Evolutionary conservation across 2,113 vertebrate genomes (phyloP).

Genomic region (Perognathus longimembris): DNA sequence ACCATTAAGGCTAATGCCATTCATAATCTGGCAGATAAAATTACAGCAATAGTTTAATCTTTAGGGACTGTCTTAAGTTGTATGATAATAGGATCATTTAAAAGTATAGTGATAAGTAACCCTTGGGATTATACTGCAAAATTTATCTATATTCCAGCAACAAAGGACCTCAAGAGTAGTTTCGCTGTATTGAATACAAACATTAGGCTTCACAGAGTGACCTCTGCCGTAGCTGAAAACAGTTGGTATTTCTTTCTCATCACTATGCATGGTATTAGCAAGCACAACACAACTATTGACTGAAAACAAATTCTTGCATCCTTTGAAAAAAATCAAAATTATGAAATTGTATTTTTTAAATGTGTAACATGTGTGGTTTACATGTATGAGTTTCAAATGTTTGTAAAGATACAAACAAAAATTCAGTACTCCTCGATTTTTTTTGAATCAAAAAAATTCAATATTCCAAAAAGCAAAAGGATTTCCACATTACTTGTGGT

Average conservation of each 20-base stretch:
- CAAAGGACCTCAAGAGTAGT: slow-evolving; percentile 41
- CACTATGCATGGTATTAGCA: slow-evolving; percentile 57
- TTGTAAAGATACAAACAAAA: too few species aligned
- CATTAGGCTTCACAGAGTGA: slow-evolving; percentile 72
- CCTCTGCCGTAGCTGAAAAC: slow-evolving; percentile 64
- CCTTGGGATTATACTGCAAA: slow-evolving; percentile 31
- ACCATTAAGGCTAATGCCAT: not conserved
- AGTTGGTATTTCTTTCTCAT: slow-evolving; percentile 65
- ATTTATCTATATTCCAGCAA: slow-evolving; percentile 50
- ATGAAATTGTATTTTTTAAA: not conserved
- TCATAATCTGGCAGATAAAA: slow-evolving; percentile 39
- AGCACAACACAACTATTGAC: slow-evolving; percentile 74
- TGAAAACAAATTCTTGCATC: slow-evolving; percentile 69
- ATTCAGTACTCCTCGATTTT: not conserved
- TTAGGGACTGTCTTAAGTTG: not conserved
- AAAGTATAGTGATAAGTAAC: not conserved
- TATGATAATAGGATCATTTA: not conserved
- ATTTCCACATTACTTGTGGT: not conserved
- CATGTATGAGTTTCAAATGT: not conserved
- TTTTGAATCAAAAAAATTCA: slow-evolving; percentile 16
- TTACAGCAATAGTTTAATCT: slow-evolving; percentile 12
- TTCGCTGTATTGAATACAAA: slow-evolving; percentile 72
- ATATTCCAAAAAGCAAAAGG: slow-evolving; percentile 11
- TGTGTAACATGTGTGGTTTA: too few species aligned
- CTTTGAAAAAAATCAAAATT: slow-evolving; percentile 64